These are phyloP conservation scores for Heterohyrax brucei DNA, from an alignment of 2,797 vertebrate genomes.

Conservation along the genomic window DNA sequence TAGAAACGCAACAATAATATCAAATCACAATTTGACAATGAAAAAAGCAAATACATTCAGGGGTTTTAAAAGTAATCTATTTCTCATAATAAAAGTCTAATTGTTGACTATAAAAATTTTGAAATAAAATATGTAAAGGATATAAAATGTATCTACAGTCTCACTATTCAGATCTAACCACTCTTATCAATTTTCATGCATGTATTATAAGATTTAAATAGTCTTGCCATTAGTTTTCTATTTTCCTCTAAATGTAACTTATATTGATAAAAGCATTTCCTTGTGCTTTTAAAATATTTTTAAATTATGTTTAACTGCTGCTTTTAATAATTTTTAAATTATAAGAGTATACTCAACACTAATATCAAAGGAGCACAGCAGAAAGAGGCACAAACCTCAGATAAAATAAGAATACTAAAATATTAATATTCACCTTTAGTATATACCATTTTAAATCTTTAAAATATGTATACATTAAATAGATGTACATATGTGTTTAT, in stretches of 20 bases:
- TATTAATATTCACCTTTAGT: neutral
- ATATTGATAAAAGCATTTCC: conserved; percentile 37
- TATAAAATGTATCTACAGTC: conserved; percentile 46
- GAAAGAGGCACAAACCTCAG: neutral
- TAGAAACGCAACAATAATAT: conserved; percentile 3
- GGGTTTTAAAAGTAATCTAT: conserved; percentile 33
- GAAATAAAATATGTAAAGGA: conserved; percentile 47
- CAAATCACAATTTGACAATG: conserved; percentile 32
- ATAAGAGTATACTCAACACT: neutral
- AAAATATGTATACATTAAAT: neutral
- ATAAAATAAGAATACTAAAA: neutral
- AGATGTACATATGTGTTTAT: neutral
- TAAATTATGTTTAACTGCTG: neutral
- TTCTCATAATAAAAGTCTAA: neutral
- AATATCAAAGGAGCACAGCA: neutral
- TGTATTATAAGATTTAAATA: conserved; percentile 62
- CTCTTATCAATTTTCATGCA: neutral
- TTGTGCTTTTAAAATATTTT: conserved; percentile 29
- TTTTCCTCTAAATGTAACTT: conserved; percentile 25
- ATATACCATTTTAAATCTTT: neutral
- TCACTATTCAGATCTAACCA: conserved; percentile 10
- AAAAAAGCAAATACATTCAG: conserved; percentile 57
- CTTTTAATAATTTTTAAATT: conserved; percentile 3
- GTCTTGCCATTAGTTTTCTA: neutral
- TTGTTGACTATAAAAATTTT: conserved; percentile 6